A percentile compares a stretch with the other conserved stretches of the same genome.
These are phyloP conservation scores for Peromyscus aztecus DNA, from an alignment of 2,797 vertebrate species.

Conservation along the genomic window DNA sequence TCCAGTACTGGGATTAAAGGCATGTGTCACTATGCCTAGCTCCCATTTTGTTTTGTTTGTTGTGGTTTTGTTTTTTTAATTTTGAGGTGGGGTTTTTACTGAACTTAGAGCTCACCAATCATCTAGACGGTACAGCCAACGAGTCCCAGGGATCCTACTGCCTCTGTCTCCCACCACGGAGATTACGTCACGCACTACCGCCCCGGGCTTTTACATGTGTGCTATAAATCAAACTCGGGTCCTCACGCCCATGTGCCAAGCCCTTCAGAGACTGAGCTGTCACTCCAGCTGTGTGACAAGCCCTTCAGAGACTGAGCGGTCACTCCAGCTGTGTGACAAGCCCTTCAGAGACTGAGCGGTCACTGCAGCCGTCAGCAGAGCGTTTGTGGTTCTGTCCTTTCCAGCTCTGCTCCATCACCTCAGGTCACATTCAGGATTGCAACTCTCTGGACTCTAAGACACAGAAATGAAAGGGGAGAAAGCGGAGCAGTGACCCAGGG, in stretches of 20 bases:
- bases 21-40: not conserved
- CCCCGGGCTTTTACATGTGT: not conserved
- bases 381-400: not conserved
- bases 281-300: too few relatives aligned
- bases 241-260: not conserved
- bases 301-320: not conserved
- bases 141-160: not conserved
- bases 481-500: slow-evolving; percentile 32
- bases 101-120: not conserved
- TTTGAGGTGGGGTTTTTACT: not conserved
- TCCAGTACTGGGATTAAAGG: not conserved
- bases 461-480: slow-evolving; percentile 54
- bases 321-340: too few relatives aligned
- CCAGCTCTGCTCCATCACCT: slow-evolving; percentile 49
- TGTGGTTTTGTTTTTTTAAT: not conserved
- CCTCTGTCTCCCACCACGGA: not conserved
- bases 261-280: too few relatives aligned
- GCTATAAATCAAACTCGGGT: not conserved
- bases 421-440: slow-evolving; percentile 22
- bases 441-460: slow-evolving; percentile 32
- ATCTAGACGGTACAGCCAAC: not conserved
- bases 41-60: not conserved
- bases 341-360: too few relatives aligned
- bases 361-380: not conserved
- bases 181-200: not conserved